Evolutionary conservation across 1,140 invertebrate genomes (phyloP).

Genomic region (Aphaenogaster ashmeadi): DNA sequence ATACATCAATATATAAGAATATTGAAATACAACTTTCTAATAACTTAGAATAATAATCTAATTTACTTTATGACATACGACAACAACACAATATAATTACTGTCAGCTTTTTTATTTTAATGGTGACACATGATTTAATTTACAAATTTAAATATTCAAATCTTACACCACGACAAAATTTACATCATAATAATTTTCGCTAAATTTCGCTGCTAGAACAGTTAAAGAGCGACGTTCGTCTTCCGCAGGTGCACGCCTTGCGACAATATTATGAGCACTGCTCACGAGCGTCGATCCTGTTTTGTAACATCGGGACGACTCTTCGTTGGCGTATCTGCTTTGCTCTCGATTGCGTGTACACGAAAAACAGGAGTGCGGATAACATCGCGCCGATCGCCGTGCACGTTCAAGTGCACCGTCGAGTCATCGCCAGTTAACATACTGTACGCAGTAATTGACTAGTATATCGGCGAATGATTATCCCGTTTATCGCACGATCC

Average conservation of each 20-base stretch:
- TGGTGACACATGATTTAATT: background rate
- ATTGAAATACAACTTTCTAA: background rate
- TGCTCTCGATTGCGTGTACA: constrained; percentile 24
- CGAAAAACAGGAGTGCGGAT: constrained; percentile 12
- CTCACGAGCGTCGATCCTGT: constrained; percentile 69
- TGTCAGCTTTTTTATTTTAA: background rate
- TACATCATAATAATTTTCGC: background rate
- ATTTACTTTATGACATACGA: background rate
- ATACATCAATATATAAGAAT: background rate
- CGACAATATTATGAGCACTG: constrained; percentile 82
- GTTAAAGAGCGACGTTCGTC: constrained; percentile 38
- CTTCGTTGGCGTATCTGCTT: constrained; percentile 12
- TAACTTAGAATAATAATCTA: background rate
- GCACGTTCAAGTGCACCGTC: background rate
- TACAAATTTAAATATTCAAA: background rate
- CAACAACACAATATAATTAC: background rate
- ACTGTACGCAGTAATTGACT: constrained; percentile 11
- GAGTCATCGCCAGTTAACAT: constrained; percentile 8
- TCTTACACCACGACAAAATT: background rate
- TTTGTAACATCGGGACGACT: constrained; percentile 72
- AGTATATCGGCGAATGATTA: background rate
- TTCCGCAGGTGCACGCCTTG: constrained; percentile 76
- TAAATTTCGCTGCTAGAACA: constrained; percentile 8
- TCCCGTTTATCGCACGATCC: background rate
- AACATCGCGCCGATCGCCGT: background rate